A percentile compares a stretch with the other conserved stretches of the same genome.
Conservation (phyloP, 2,113 vertebrate genomes). For the Zingel zingel region DNA sequence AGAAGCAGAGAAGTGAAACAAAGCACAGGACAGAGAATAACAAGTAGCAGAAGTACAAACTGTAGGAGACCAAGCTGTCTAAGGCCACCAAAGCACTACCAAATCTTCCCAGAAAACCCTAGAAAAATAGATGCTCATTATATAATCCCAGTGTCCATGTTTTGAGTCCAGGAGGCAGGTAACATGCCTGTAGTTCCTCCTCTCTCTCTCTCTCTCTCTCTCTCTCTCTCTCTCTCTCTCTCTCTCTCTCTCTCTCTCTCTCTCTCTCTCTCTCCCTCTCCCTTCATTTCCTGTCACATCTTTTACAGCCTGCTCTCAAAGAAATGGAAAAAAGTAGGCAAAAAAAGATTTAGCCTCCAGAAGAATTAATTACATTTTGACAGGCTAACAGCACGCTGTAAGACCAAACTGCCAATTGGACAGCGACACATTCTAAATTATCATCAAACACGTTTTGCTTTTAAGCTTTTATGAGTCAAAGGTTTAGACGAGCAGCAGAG, state of each 20-base stretch:
- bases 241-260: too few species aligned
- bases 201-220: too few species aligned
- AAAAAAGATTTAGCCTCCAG: neutral
- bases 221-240: too few species aligned
- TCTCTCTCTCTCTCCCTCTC: neutral
- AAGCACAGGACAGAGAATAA: conserved; percentile 5
- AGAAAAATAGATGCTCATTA: neutral
- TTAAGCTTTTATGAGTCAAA: neutral
- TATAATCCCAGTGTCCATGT: neutral
- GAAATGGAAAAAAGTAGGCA: neutral
- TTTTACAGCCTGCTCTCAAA: neutral
- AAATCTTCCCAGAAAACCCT: neutral
- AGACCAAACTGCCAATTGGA: neutral
- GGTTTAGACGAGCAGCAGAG: neutral
- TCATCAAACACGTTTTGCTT: neutral
- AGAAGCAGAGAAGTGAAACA: conserved; percentile 22
- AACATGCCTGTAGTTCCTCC: neutral
- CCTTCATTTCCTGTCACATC: neutral
- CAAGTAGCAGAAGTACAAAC: neutral
- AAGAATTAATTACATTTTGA: neutral
- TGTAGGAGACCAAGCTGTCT: neutral
- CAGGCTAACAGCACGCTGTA: neutral
- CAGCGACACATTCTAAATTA: neutral
- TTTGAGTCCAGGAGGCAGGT: neutral
- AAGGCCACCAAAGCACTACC: neutral